Evolutionary conservation across 2,888 invertebrate genomes (phyloP).

Genomic region (Globia sparganii): DNA sequence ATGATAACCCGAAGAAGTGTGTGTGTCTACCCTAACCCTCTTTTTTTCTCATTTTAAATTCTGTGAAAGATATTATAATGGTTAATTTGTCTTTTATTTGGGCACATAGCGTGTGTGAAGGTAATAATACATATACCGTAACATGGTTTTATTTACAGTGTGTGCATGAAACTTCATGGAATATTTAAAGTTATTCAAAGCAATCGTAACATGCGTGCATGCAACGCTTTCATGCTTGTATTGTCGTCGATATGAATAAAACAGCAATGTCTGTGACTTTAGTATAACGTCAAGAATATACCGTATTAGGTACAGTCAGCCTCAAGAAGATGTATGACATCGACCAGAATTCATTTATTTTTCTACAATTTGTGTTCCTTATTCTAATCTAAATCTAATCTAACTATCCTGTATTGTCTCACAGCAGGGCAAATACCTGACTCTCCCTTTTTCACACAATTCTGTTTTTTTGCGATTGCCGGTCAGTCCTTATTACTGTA

Average conservation of each 20-base stretch:
- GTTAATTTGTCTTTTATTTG: conserved; percentile 11
- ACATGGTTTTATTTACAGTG: conserved; percentile 35
- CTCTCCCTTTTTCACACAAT: too few relatives aligned
- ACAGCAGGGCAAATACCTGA: too few relatives aligned
- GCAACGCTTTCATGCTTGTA: conserved; percentile 18
- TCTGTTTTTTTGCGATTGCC: too few relatives aligned
- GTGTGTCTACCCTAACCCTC: too few relatives aligned
- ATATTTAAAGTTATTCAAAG: conserved; percentile 53
- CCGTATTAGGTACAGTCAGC: neutral
- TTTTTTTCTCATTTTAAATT: neutral
- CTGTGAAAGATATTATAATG: neutral
- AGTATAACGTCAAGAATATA: conserved; percentile 28
- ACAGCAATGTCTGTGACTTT: conserved; percentile 23
- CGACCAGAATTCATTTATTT: neutral
- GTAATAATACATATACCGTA: neutral
- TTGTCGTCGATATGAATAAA: conserved; percentile 56
- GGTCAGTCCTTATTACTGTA: neutral
- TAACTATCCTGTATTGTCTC: too few relatives aligned
- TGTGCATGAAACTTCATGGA: conserved; percentile 19
- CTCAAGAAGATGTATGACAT: neutral
- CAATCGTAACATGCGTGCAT: conserved; percentile 42
- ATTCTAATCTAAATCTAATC: too few relatives aligned
- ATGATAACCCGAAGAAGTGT: neutral
- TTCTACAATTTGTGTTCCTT: neutral
- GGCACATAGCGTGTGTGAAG: conserved; percentile 18